Evolutionary conservation across 2,113 vertebrate species (phyloP).

Genomic region (Cynocephalus volans): DNA sequence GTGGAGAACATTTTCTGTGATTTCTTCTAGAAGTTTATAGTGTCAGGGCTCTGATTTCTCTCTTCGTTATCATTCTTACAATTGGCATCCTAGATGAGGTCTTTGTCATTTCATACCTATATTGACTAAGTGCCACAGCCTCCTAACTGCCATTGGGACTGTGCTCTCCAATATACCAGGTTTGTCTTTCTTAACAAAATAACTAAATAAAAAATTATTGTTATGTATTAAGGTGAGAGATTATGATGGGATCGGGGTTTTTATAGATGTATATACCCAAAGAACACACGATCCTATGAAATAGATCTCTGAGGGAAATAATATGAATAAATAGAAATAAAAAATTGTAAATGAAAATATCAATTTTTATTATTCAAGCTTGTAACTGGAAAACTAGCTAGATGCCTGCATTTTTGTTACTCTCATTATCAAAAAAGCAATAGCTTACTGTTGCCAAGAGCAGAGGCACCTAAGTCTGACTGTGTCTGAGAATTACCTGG

Average conservation of each 20-base stretch:
- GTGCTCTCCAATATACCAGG: neutral
- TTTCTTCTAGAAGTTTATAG: slow-evolving; percentile 41
- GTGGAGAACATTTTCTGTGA: slow-evolving; percentile 5
- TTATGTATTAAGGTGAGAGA: slow-evolving; percentile 41
- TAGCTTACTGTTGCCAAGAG: neutral
- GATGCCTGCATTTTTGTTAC: slow-evolving; percentile 14
- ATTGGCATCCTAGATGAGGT: neutral
- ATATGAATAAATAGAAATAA: slow-evolving; percentile 24
- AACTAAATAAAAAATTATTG: neutral
- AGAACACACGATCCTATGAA: neutral
- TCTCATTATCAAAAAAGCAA: neutral
- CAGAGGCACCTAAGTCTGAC: neutral
- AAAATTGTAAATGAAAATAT: neutral
- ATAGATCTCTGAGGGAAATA: slow-evolving; percentile 44
- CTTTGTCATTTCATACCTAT: neutral
- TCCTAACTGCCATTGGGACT: neutral
- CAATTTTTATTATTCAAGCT: slow-evolving; percentile 39
- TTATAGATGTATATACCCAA: neutral
- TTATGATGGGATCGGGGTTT: neutral
- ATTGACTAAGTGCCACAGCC: neutral
- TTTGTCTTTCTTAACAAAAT: slow-evolving; percentile 40
- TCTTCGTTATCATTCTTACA: slow-evolving; percentile 20
- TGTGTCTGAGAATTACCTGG: slow-evolving; percentile 41
- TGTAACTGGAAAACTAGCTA: slow-evolving; percentile 23
- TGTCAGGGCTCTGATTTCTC: neutral